Percentiles rank a stretch among this genome's conserved stretches.
Conservation (phyloP, 1,140 invertebrate species). For the Zaprionus gabonicus region DNA sequence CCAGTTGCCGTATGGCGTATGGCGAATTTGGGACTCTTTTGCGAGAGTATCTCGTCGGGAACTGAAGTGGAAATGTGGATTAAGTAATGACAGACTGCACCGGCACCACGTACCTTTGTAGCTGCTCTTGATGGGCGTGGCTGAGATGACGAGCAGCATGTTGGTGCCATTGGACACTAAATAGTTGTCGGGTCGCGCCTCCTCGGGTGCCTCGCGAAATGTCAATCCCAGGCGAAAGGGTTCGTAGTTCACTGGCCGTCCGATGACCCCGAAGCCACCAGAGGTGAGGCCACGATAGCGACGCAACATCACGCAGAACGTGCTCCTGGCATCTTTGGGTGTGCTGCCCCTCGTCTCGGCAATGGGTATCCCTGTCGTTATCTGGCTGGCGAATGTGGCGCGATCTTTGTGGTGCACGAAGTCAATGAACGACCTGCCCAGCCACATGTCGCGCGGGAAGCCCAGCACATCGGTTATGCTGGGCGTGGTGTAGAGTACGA, state of each 20-base stretch:
- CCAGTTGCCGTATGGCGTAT: conserved; percentile 91
- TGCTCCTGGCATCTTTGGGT: conserved; percentile 68
- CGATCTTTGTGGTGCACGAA: conserved; percentile 93
- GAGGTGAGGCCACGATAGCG: conserved; percentile 85
- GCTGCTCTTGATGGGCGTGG: conserved; percentile 89
- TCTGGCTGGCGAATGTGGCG: conserved; percentile 87
- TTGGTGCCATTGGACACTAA: conserved; percentile 77
- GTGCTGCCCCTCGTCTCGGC: conserved; percentile 82
- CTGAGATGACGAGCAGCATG: conserved; percentile 89
- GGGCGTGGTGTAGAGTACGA: conserved; percentile 91
- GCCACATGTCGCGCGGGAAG: conserved; percentile 93
- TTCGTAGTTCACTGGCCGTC: conserved; percentile 87
- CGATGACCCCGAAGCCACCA: conserved; percentile 87
- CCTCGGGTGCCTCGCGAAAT: conserved; percentile 87
- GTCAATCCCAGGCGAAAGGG: conserved; percentile 91
- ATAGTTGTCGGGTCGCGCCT: conserved; percentile 73
- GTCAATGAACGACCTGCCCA: conserved; percentile 94
- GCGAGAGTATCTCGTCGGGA: conserved; percentile 86
- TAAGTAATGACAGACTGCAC: not conserved
- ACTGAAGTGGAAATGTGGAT: conserved; percentile 82
- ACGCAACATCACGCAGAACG: conserved; percentile 84
- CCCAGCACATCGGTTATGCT: conserved; percentile 90
- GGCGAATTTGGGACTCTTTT: conserved; percentile 88
- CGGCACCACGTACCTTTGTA: conserved; percentile 88
- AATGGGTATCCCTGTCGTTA: conserved; percentile 86